A percentile compares a stretch with the other conserved stretches of the same genome.
These are phyloP conservation scores for Gambelia wislizenii DNA, from an alignment of 2,797 vertebrate genomes.

Conservation along the genomic window DNA sequence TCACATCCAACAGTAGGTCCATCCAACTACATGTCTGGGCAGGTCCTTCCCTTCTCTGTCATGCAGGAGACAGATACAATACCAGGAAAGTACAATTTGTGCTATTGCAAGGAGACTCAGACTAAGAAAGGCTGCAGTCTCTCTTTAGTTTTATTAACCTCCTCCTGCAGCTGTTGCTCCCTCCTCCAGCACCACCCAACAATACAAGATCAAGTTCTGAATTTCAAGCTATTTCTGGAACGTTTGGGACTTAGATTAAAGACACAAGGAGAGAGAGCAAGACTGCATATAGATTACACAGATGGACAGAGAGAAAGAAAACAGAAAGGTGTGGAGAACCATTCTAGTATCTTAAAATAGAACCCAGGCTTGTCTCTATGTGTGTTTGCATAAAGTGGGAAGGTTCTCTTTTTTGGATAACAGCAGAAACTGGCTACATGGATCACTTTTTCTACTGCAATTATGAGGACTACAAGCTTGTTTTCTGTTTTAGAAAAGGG, in stretches of 20 bases:
- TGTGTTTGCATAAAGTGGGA: neutral
- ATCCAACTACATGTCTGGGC: neutral
- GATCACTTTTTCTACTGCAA: neutral
- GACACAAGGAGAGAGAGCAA: neutral
- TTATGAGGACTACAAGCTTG: neutral
- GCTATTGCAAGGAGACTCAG: neutral
- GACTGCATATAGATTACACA: neutral
- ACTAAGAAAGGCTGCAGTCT: neutral
- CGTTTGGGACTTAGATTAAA: neutral
- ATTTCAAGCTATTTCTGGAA: neutral
- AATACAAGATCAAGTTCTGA: neutral
- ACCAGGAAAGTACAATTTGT: slow-evolving; percentile 11
- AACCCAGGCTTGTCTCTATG: neutral
- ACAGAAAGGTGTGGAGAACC: neutral
- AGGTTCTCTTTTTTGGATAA: neutral
- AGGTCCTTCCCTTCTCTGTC: neutral
- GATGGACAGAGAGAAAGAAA: neutral
- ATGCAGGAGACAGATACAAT: neutral
- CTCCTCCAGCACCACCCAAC: no score
- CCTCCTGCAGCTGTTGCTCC: neutral
- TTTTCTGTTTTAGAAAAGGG: neutral
- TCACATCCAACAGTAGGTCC: slow-evolving; percentile 1
- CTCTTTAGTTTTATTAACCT: neutral
- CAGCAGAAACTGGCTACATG: neutral
- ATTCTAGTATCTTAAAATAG: neutral